Conservation (phyloP, 2,888 invertebrate genomes). For the Cerastoderma edule region DNA sequence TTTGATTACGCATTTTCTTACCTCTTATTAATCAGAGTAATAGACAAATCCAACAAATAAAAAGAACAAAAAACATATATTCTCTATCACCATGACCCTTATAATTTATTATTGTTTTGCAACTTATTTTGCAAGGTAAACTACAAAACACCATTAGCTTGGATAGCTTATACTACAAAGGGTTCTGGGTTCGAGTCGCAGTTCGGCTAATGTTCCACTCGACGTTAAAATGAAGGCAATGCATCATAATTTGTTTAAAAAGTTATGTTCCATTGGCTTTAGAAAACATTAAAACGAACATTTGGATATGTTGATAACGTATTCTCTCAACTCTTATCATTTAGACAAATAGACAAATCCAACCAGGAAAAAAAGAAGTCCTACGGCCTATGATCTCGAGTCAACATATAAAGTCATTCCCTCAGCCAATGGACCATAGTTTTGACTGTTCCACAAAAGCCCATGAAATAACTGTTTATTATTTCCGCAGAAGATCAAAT, state of each 20-base stretch:
- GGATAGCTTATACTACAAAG: not conserved
- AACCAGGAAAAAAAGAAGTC: too few species aligned
- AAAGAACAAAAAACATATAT: too few species aligned
- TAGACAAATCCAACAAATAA: too few species aligned
- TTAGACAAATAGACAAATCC: too few species aligned
- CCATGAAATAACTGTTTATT: not conserved
- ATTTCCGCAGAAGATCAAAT: not conserved
- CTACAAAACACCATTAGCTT: not conserved
- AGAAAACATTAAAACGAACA: not conserved
- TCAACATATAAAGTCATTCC: too few species aligned
- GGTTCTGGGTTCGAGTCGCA: not conserved
- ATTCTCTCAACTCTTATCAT: too few species aligned
- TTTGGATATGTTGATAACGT: too few species aligned
- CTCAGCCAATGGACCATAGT: not conserved
- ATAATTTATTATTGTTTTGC: slow-evolving; percentile 57
- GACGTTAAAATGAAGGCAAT: not conserved
- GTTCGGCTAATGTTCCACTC: not conserved
- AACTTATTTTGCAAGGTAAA: slow-evolving; percentile 34
- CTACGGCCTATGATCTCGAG: too few species aligned
- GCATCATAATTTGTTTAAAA: not conserved
- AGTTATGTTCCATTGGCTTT: not conserved
- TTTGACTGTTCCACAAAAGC: not conserved
- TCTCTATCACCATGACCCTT: slow-evolving; percentile 55
- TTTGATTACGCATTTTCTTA: too few species aligned
- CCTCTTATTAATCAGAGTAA: too few species aligned